Evolutionary conservation across 2,113 vertebrate species (phyloP).

Genomic region (Rhineura floridana): DNA sequence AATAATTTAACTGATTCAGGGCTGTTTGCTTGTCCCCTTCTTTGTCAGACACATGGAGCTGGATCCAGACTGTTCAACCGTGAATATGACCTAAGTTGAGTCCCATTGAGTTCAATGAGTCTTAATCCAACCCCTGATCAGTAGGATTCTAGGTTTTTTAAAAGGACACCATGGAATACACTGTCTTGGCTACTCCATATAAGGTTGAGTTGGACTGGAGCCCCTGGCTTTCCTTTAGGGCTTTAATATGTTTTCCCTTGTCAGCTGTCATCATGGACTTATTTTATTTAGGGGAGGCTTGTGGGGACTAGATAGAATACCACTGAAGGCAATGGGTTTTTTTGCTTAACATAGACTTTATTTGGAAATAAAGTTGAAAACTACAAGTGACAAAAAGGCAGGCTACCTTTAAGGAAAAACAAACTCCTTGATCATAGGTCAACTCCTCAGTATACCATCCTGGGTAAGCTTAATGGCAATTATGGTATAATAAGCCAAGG

Average conservation of each 20-base stretch:
- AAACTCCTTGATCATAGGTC: too few relatives aligned
- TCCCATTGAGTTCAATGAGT: too few relatives aligned
- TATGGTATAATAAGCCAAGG: neutral
- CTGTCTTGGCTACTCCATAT: too few relatives aligned
- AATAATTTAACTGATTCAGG: neutral
- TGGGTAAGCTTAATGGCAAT: neutral
- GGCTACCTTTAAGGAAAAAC: too few relatives aligned
- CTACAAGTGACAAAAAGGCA: too few relatives aligned
- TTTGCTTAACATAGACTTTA: conserved; percentile 27
- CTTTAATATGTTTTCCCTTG: neutral
- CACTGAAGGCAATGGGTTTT: conserved; percentile 32
- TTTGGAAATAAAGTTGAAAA: too few relatives aligned
- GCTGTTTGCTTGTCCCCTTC: neutral
- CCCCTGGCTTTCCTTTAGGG: too few relatives aligned
- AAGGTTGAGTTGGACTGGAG: too few relatives aligned
- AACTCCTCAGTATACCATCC: too few relatives aligned
- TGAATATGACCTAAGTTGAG: too few relatives aligned
- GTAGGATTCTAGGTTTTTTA: neutral
- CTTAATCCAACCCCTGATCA: too few relatives aligned
- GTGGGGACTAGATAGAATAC: conserved; percentile 44
- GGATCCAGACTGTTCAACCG: too few relatives aligned
- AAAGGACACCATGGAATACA: neutral
- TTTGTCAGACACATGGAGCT: neutral
- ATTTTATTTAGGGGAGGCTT: conserved; percentile 37
- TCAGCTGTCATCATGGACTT: conserved; percentile 14